A percentile compares a stretch with the other conserved stretches of the same genome.
These are phyloP conservation scores for Pseudomyrmex flavicornis DNA, from an alignment of 1,140 invertebrate genomes.

Conservation along the genomic window DNA sequence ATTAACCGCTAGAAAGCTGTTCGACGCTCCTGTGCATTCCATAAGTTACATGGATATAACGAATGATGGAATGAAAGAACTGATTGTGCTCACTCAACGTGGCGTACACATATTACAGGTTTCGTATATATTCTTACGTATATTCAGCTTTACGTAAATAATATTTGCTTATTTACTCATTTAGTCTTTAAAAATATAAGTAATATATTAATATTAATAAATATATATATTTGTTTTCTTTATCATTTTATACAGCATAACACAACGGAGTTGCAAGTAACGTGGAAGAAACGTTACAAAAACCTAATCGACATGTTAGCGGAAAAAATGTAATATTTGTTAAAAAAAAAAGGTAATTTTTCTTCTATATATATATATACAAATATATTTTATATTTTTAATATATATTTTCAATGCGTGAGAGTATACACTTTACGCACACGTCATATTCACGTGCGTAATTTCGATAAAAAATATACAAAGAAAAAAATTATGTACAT, in stretches of 20 bases:
- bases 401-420: not conserved
- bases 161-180: too few species aligned
- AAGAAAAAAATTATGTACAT: too few species aligned
- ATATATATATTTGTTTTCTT: conserved; percentile 7
- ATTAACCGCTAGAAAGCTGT: conserved; percentile 84
- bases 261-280: conserved; percentile 74
- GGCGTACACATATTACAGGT: conserved; percentile 90
- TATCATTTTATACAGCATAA: conserved; percentile 77
- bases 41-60: conserved; percentile 89
- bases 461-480: too few species aligned
- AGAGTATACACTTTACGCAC: too few species aligned
- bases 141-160: conserved; percentile 2
- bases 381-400: conserved; percentile 16
- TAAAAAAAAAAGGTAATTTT: not conserved
- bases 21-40: conserved; percentile 88
- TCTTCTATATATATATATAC: not conserved
- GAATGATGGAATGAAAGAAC: conserved; percentile 89
- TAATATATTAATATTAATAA: too few species aligned
- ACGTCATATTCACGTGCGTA: too few species aligned
- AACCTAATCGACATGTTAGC: conserved; percentile 59
- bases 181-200: too few species aligned
- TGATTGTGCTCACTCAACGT: conserved; percentile 89
- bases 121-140: not conserved
- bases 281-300: conserved; percentile 75
- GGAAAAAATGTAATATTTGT: conserved; percentile 13